phyloP scores from a whole-genome alignment of 2,113 vertebrate species.

The Thryonomys swinderianus region DNA sequence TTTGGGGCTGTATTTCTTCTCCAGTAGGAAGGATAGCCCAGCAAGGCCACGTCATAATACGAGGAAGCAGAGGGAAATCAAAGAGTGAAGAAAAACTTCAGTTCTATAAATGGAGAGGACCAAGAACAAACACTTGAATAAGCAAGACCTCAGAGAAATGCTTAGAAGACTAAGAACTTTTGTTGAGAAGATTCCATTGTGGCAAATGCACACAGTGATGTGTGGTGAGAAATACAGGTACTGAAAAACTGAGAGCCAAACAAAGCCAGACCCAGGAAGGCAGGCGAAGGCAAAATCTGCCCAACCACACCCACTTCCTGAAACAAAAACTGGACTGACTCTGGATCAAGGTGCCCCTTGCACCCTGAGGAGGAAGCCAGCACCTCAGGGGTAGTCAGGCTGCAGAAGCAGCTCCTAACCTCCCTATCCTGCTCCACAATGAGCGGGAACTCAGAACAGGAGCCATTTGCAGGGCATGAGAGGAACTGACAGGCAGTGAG shows the following conservation, averaged over 20 bases:
- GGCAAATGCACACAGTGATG: neutral
- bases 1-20: neutral
- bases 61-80: neutral
- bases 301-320: neutral
- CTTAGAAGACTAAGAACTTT: neutral
- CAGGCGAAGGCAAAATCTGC: neutral
- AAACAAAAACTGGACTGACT: neutral
- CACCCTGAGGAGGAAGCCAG: neutral
- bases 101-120: neutral
- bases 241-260: neutral
- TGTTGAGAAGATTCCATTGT: too few relatives aligned
- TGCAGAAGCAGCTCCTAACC: neutral
- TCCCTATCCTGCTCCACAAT: neutral
- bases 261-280: neutral
- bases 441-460: neutral
- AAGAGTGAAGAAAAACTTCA: neutral
- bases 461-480: neutral
- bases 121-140: neutral
- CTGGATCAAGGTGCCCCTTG: neutral
- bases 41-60: neutral
- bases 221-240: neutral
- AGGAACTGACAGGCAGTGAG: neutral
- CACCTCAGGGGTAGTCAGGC: neutral
- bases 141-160: neutral
- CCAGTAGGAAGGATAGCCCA: neutral